phyloP scores from a whole-genome alignment of 2,888 invertebrate genomes.

The Microctonus hyperodae region DNA sequence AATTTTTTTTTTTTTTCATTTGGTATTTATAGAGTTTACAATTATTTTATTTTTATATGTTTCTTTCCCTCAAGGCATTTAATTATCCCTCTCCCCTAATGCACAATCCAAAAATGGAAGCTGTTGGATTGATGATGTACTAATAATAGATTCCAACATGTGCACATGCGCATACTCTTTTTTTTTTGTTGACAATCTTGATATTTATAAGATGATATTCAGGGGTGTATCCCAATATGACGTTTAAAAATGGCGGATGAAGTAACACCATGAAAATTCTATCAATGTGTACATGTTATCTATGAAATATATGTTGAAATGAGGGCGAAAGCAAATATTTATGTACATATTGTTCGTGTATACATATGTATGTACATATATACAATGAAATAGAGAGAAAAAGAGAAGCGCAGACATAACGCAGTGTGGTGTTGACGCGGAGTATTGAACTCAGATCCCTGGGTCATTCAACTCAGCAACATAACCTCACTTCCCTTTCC shows the following conservation, averaged over 20 bases:
- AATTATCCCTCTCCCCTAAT: not conserved
- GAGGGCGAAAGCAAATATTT: conserved; percentile 24
- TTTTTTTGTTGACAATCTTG: too few relatives aligned
- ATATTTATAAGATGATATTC: too few relatives aligned
- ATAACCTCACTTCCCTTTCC: conserved; percentile 18
- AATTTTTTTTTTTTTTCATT: too few relatives aligned
- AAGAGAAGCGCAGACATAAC: conserved; percentile 27
- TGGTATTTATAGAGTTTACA: not conserved
- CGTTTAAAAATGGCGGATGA: not conserved
- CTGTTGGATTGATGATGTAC: too few relatives aligned
- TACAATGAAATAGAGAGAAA: not conserved
- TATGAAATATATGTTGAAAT: not conserved
- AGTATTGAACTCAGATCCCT: conserved; percentile 60
- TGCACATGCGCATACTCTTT: not conserved
- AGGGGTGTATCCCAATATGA: not conserved
- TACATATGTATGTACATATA: not conserved
- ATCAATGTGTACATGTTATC: too few relatives aligned
- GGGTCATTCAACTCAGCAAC: conserved; percentile 57
- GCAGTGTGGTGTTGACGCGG: conserved; percentile 39
- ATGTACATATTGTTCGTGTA: not conserved
- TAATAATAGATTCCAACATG: not conserved
- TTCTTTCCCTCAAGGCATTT: not conserved
- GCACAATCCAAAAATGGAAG: too few relatives aligned
- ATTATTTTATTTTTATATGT: not conserved
- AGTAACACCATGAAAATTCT: not conserved